phyloP scores from a whole-genome alignment of 2,797 vertebrate species.

The Syngnathus acus region DNA sequence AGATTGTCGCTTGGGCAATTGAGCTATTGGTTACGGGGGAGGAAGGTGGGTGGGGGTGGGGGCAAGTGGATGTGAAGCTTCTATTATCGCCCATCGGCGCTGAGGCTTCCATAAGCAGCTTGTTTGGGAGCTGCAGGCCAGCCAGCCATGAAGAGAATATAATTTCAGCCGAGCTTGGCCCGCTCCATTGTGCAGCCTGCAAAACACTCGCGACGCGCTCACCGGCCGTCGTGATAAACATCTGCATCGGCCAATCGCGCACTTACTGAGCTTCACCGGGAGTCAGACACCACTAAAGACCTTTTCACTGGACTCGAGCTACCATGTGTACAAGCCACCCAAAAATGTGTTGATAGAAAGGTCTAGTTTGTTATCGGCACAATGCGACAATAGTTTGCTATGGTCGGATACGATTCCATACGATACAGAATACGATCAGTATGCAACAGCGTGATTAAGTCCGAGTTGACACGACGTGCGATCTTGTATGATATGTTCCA shows the following conservation, averaged over 20 bases:
- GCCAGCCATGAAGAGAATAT: slow-evolving; percentile 94
- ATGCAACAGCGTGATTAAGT: too few relatives aligned
- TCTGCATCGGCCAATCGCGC: slow-evolving; percentile 70
- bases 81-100: slow-evolving; percentile 89
- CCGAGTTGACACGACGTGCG: too few relatives aligned
- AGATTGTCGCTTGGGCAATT: slow-evolving; percentile 47
- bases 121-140: slow-evolving; percentile 71
- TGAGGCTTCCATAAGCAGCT: slow-evolving; percentile 83
- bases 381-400: too few relatives aligned
- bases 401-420: neutral
- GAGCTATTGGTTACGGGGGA: slow-evolving; percentile 54
- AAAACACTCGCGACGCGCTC: slow-evolving; percentile 76
- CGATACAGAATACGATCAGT: neutral
- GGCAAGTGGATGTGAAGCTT: slow-evolving; percentile 88
- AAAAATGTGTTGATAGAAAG: too few relatives aligned
- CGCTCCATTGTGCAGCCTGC: slow-evolving; percentile 70
- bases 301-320: neutral
- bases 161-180: slow-evolving; percentile 84
- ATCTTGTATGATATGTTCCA: too few relatives aligned
- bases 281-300: neutral
- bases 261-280: neutral
- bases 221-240: slow-evolving; percentile 72
- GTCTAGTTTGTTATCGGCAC: too few relatives aligned
- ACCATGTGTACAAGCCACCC: neutral
- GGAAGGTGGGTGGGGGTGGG: neutral